These are phyloP conservation scores for Lymantria monacha DNA, from an alignment of 2,888 invertebrate species.

Conservation along the genomic window DNA sequence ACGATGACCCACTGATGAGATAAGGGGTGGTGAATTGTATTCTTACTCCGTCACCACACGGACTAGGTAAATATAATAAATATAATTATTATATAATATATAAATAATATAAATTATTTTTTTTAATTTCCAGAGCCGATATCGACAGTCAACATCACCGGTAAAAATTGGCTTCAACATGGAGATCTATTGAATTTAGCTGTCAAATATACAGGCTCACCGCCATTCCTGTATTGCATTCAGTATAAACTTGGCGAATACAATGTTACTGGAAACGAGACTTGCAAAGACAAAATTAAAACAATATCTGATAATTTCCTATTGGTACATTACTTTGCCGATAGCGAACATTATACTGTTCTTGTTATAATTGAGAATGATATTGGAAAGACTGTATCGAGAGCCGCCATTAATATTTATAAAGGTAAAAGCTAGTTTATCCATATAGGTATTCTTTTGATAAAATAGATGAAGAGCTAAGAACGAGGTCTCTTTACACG, in stretches of 20 bases:
- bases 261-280: constrained; percentile 90
- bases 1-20: too few relatives aligned
- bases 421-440: constrained; percentile 83
- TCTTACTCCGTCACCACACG: too few relatives aligned
- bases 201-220: constrained; percentile 88
- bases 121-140: constrained; percentile 84
- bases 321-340: constrained; percentile 86
- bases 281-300: constrained; percentile 73
- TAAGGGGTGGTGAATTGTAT: too few relatives aligned
- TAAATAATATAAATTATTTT: too few relatives aligned
- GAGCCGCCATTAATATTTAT: constrained; percentile 90
- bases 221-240: constrained; percentile 88
- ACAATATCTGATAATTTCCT: constrained; percentile 83
- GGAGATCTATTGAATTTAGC: constrained; percentile 88
- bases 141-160: constrained; percentile 85
- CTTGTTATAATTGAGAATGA: constrained; percentile 90
- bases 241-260: constrained; percentile 84
- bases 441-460: too few relatives aligned
- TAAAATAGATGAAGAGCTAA: too few relatives aligned
- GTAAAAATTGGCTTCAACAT: constrained; percentile 91
- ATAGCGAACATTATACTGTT: constrained; percentile 88
- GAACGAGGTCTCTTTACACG: too few relatives aligned
- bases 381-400: constrained; percentile 85
- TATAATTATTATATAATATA: too few relatives aligned
- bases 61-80: too few relatives aligned